phyloP scores from a whole-genome alignment of 2,888 invertebrate species.

The Lepas anatifera region DNA sequence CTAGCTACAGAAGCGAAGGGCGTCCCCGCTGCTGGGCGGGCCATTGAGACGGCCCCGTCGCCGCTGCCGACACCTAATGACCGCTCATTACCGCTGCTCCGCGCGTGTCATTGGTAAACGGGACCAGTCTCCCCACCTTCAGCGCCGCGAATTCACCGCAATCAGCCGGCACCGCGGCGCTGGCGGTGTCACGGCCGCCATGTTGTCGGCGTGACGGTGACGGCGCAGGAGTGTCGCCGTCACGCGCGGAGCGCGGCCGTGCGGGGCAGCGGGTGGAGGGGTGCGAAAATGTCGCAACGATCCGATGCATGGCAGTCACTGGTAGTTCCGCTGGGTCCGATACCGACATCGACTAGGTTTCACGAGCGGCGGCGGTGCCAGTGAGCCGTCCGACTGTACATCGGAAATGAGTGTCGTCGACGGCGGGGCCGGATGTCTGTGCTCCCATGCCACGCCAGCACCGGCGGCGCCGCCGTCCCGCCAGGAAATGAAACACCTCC shows the following conservation, averaged over 20 bases:
- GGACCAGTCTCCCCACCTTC: conserved; percentile 2
- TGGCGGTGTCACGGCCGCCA: too few species aligned
- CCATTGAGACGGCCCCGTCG: neutral
- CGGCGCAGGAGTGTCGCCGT: neutral
- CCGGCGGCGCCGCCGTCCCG: neutral
- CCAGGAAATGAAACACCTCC: conserved; percentile 7
- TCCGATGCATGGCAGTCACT: too few species aligned
- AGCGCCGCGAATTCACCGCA: neutral
- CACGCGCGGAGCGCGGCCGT: too few species aligned
- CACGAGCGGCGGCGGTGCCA: too few species aligned
- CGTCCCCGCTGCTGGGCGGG: neutral
- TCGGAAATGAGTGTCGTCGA: too few species aligned
- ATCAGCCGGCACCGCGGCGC: neutral
- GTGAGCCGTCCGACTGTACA: too few species aligned
- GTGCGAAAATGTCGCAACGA: too few species aligned
- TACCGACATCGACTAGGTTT: too few species aligned
- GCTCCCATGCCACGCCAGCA: neutral
- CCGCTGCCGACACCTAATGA: neutral
- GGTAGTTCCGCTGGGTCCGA: too few species aligned
- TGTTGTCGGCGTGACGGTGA: neutral
- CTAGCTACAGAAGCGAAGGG: neutral
- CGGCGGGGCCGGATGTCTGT: neutral
- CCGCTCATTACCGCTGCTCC: neutral
- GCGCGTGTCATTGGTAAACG: neutral
- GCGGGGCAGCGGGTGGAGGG: too few species aligned